Evolutionary conservation across 1,140 invertebrate genomes (phyloP).

Genomic region (Hylaeus volcanicus): DNA sequence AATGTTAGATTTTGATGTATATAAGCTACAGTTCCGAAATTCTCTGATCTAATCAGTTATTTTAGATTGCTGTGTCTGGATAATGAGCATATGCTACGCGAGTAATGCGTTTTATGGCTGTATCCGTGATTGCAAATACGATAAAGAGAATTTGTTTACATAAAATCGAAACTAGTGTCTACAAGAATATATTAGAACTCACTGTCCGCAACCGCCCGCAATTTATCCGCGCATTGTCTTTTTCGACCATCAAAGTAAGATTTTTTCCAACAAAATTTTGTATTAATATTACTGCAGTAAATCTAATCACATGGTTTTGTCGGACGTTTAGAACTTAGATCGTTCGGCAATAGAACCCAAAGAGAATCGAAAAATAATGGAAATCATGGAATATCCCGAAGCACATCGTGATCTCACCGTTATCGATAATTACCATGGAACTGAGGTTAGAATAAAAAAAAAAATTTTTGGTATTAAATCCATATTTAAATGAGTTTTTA

Average conservation of each 20-base stretch:
- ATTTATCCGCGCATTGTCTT: constrained; percentile 17
- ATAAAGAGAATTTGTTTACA: neutral
- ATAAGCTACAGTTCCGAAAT: neutral
- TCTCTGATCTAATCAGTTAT: neutral
- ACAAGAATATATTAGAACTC: neutral
- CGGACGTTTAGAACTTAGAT: neutral
- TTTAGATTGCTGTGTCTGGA: neutral
- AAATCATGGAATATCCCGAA: constrained; percentile 85
- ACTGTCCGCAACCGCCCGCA: neutral
- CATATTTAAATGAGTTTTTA: neutral
- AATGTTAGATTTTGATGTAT: neutral
- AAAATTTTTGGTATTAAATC: neutral
- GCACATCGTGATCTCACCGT: constrained; percentile 88
- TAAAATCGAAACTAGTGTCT: neutral
- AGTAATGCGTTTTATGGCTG: constrained; percentile 15
- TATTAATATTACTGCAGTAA: neutral
- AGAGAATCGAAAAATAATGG: constrained; percentile 46
- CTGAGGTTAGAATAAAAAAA: constrained; percentile 83
- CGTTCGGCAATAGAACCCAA: neutral
- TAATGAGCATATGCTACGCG: neutral
- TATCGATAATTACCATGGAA: constrained; percentile 91
- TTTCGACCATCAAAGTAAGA: constrained; percentile 29
- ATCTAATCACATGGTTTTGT: neutral
- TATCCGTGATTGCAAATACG: constrained; percentile 3
- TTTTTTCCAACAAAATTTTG: constrained; percentile 14